Conservation (phyloP, 2,797 vertebrate genomes). For the Cyclopterus lumpus region DNA sequence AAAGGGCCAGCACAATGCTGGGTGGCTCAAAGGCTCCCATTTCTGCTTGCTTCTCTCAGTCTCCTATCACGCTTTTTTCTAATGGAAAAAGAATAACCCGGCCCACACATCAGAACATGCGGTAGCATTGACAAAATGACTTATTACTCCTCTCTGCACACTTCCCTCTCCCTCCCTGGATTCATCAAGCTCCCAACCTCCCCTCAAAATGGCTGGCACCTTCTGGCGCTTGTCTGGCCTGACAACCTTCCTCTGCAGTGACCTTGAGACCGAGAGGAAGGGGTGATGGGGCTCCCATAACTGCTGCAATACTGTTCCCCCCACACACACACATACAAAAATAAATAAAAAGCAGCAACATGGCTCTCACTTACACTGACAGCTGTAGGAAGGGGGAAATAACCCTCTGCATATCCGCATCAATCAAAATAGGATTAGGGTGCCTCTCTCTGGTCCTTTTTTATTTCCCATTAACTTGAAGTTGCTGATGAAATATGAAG, state of each 20-base stretch:
- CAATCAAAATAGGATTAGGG: slow-evolving; percentile 77
- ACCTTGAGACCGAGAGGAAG: slow-evolving; percentile 79
- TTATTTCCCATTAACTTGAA: slow-evolving; percentile 72
- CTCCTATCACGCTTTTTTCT: slow-evolving; percentile 66
- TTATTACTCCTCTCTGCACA: slow-evolving; percentile 66
- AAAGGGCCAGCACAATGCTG: slow-evolving; percentile 68
- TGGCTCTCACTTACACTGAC: slow-evolving; percentile 58
- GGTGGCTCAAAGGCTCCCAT: slow-evolving; percentile 66
- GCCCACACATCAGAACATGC: slow-evolving; percentile 69
- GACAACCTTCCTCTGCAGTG: slow-evolving; percentile 74
- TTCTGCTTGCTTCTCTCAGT: slow-evolving; percentile 56
- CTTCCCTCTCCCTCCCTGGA: slow-evolving; percentile 53
- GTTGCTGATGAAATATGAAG: slow-evolving; percentile 68
- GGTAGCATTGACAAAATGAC: slow-evolving; percentile 76
- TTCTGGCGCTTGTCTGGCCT: slow-evolving; percentile 66
- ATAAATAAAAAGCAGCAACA: slow-evolving; percentile 38
- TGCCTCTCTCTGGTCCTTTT: slow-evolving; percentile 67
- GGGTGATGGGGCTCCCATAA: slow-evolving; percentile 60
- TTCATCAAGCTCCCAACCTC: slow-evolving; percentile 64
- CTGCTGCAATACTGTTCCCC: slow-evolving; percentile 43
- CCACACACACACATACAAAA: background rate
- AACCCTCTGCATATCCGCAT: slow-evolving; percentile 62
- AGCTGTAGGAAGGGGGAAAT: slow-evolving; percentile 41
- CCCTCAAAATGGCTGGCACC: slow-evolving; percentile 73
- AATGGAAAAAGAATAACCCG: slow-evolving; percentile 48